Evolutionary conservation across 35 echinoderm and acorn worm species (phyloP).

Genomic region (Apostichopus californicus): DNA sequence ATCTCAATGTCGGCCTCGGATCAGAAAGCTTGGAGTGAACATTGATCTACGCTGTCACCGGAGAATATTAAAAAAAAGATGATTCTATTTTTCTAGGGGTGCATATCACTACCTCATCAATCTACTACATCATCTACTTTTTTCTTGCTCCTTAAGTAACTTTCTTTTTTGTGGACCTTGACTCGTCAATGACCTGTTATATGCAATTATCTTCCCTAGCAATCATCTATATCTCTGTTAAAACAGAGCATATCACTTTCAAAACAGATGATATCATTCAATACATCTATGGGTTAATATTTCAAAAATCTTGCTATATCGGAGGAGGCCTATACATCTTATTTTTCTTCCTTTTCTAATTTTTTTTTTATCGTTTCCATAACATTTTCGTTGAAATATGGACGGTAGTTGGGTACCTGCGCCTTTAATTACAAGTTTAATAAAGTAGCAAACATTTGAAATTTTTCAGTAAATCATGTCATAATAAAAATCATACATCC

Average conservation of each 20-base stretch:
- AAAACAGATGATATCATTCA: not conserved
- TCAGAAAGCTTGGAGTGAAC: not conserved
- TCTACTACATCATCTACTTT: not conserved
- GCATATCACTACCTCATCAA: not conserved
- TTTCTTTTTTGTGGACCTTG: not conserved
- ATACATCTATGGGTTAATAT: not conserved
- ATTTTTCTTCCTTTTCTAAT: no score
- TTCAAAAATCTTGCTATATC: no score
- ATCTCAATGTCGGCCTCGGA: not conserved
- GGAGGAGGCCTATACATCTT: no score
- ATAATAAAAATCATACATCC: no score
- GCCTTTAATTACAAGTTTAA: no score
- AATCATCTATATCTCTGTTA: not conserved
- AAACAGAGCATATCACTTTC: not conserved
- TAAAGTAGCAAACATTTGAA: no score
- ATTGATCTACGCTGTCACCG: not conserved
- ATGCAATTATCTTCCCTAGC: not conserved
- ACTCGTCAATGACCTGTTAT: slow-evolving; percentile 13
- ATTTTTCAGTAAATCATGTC: no score
- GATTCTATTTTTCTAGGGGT: not conserved
- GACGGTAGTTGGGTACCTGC: no score
- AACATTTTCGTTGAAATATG: no score
- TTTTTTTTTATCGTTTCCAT: no score
- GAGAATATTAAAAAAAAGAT: no score
- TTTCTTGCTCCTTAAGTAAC: not conserved